Evolutionary conservation across 2,113 vertebrate genomes (phyloP).

Genomic region (Ptyas mucosa): DNA sequence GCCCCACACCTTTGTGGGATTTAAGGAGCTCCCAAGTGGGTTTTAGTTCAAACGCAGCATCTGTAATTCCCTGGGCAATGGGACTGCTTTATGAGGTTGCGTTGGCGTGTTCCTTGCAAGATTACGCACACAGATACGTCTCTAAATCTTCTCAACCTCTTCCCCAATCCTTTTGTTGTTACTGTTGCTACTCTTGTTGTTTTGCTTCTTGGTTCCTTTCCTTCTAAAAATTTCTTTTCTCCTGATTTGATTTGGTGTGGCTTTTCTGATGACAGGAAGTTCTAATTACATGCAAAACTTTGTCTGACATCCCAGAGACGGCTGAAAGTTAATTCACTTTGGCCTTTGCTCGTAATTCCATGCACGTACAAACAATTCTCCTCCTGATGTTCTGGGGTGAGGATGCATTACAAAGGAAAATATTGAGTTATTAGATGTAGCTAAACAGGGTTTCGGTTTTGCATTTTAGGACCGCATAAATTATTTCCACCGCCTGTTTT

Average conservation of each 20-base stretch:
- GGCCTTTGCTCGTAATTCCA: background rate
- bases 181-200: too few species aligned
- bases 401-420: background rate
- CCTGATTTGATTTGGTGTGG: background rate
- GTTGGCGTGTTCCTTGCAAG: background rate
- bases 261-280: background rate
- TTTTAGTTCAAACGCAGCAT: background rate
- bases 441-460: background rate
- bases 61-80: background rate
- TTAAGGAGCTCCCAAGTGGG: background rate
- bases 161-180: background rate
- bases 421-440: background rate
- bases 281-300: constrained; percentile 11
- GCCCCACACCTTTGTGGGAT: background rate
- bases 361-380: background rate
- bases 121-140: background rate
- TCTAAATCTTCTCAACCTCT: background rate
- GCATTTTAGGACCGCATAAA: background rate
- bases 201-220: too few species aligned
- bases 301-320: background rate
- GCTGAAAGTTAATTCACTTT: background rate
- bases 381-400: background rate
- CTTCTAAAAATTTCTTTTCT: background rate
- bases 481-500: background rate
- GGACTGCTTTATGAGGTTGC: background rate